Evolutionary conservation across 2,797 vertebrate genomes (phyloP), one percentile per base, ranked within the genome.

Genomic region (Remorina albescens): DNA sequence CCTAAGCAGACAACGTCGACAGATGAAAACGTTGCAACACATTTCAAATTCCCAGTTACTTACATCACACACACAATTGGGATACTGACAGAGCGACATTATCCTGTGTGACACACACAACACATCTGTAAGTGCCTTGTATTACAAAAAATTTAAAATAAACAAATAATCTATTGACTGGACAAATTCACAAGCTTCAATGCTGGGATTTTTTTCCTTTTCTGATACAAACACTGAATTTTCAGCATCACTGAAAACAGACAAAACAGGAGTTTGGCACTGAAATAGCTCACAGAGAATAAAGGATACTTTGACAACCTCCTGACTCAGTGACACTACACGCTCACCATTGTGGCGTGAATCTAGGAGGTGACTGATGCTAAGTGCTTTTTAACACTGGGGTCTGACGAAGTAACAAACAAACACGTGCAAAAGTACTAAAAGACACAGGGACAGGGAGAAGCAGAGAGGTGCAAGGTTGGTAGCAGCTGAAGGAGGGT

Each of bases 191-290:
- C 53, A 67, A 84, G 63, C 81, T 77, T 86, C 58, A 72, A 74
- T 53, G 44, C 85, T 59, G 67, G 46, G 76, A 74, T 61, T 65
- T 26, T 46, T 74, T 76, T 75, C 71, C 32, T 56, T 49, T 69
- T 73, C 70, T 54, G 46, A 78, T 75, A 72, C 60, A 74, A 92
- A 91, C 81, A 90, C 83, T 86, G 78, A 87, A 76, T 77, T 83
- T 90, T 88, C 79, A 86, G 88, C 83, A 83, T 87, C 78, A 83
- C 84, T 76, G 82, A 86, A 86, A 90, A 89, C 86, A 90, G 79
- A 86, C 81, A 82, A 83, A 78, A 82, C 66, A 67, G 73, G 76
- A 74, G 87, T 94, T 95, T 95, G 94, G 93, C 93, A 95, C 94
- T 86, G 84, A 91, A 91, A 90, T 61, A 83, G 90, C 93, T 94